Conservation (phyloP, 2,888 invertebrate species). For the Himalopsyche anomala region DNA sequence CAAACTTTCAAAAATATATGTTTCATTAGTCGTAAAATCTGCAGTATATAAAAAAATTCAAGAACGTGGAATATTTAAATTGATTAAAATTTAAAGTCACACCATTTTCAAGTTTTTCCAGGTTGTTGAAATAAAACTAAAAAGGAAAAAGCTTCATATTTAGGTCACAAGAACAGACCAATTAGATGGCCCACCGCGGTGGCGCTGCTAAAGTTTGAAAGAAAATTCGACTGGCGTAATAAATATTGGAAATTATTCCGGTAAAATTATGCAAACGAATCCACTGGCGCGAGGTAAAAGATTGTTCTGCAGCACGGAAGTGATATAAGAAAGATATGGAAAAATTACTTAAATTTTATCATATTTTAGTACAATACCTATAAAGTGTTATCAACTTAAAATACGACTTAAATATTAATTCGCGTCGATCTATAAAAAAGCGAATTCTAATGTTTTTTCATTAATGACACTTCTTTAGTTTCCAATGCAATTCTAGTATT, state of each 20-base stretch:
- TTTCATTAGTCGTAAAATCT: too few relatives aligned
- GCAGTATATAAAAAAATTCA: too few relatives aligned
- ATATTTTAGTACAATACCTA: too few relatives aligned
- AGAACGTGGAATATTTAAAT: too few relatives aligned
- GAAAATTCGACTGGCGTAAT: slow-evolving; percentile 44
- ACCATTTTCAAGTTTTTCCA: neutral
- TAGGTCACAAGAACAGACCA: slow-evolving; percentile 24
- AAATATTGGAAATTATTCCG: slow-evolving; percentile 46
- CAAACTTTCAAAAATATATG: too few relatives aligned
- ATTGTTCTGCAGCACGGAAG: slow-evolving; percentile 35
- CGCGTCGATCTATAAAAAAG: too few relatives aligned
- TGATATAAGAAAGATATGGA: neutral
- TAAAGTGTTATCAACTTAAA: too few relatives aligned
- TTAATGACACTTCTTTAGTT: too few relatives aligned
- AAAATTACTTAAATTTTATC: neutral
- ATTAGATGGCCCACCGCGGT: slow-evolving; percentile 24
- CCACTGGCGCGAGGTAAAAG: slow-evolving; percentile 34
- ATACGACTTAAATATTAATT: too few relatives aligned
- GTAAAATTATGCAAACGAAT: slow-evolving; percentile 52
- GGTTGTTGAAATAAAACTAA: neutral
- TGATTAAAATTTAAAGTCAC: neutral
- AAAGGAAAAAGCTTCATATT: neutral
- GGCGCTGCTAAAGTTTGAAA: slow-evolving; percentile 33
- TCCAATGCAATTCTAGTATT: too few relatives aligned
- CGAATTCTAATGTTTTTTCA: too few relatives aligned